A percentile compares a stretch with the other conserved stretches of the same genome.
Evolutionary conservation across 1,140 invertebrate genomes (phyloP).

Genomic region (Gonatopus flavifemur): DNA sequence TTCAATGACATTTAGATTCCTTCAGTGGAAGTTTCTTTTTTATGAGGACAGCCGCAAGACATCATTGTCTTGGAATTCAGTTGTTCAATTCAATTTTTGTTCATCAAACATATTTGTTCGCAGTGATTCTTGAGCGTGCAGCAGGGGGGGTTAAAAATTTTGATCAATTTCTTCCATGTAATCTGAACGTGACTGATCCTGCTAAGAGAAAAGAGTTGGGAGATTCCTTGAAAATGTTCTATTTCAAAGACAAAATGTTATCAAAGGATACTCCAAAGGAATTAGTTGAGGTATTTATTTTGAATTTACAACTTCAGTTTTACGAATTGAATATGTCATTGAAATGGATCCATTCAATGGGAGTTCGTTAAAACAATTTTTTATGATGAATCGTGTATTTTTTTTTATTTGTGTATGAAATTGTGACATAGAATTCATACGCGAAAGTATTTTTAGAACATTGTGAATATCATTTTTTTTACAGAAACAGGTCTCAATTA

Average conservation of each 20-base stretch:
- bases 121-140: conserved; percentile 32
- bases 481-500: too few species aligned
- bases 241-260: conserved; percentile 60
- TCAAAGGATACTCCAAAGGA: conserved; percentile 52
- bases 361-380: too few species aligned
- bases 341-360: too few species aligned
- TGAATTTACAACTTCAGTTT: conserved; percentile 2
- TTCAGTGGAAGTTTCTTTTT: not conserved
- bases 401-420: too few species aligned
- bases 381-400: too few species aligned
- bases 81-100: not conserved
- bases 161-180: conserved; percentile 61
- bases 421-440: too few species aligned
- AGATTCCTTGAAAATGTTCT: conserved; percentile 61
- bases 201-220: conserved; percentile 49
- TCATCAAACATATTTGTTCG: conserved; percentile 5
- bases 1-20: conserved; percentile 4
- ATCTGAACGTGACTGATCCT: conserved; percentile 60
- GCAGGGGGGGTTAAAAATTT: conserved; percentile 60
- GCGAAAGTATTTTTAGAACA: too few species aligned
- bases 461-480: too few species aligned
- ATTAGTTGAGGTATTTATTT: conserved; percentile 57
- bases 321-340: not conserved
- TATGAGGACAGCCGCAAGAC: too few species aligned
- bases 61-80: too few species aligned